phyloP scores from a whole-genome alignment of 2,888 invertebrate species.

The Meteorus colon region DNA sequence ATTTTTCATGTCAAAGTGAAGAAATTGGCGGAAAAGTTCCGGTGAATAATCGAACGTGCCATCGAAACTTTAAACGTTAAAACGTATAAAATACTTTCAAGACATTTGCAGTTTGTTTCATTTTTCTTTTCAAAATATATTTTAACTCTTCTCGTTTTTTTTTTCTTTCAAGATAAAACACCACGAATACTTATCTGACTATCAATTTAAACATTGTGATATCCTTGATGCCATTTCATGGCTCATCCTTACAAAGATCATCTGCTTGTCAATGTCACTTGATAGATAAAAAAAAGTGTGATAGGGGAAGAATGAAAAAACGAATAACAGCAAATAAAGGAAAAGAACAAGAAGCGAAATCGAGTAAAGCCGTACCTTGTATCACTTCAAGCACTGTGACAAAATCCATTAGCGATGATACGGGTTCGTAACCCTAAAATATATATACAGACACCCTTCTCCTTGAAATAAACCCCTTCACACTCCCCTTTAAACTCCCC shows the following conservation, averaged over 20 bases:
- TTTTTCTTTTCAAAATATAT: background rate
- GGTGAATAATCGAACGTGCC: constrained; percentile 44
- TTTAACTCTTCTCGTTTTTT: background rate
- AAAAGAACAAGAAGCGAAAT: background rate
- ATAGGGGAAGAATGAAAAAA: background rate
- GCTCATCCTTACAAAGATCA: background rate
- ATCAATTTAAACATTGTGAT: background rate
- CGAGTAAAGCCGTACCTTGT: background rate
- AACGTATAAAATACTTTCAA: constrained; percentile 5
- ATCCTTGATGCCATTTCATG: background rate
- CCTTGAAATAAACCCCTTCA: background rate
- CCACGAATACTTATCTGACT: background rate
- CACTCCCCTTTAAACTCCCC: background rate
- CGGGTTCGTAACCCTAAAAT: background rate
- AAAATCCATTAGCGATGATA: constrained; percentile 31
- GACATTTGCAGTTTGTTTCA: background rate
- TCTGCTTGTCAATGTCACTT: constrained; percentile 3
- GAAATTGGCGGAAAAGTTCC: constrained; percentile 16
- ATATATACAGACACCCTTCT: background rate
- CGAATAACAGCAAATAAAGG: background rate
- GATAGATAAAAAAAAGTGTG: background rate
- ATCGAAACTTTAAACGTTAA: constrained; percentile 24
- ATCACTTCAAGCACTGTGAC: background rate
- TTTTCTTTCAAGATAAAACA: background rate
- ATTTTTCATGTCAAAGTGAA: constrained; percentile 3